Evolutionary conservation across 2,888 invertebrate species (phyloP), one percentile per base, ranked within the genome.

Genomic region (Lacanobia oleracea): DNA sequence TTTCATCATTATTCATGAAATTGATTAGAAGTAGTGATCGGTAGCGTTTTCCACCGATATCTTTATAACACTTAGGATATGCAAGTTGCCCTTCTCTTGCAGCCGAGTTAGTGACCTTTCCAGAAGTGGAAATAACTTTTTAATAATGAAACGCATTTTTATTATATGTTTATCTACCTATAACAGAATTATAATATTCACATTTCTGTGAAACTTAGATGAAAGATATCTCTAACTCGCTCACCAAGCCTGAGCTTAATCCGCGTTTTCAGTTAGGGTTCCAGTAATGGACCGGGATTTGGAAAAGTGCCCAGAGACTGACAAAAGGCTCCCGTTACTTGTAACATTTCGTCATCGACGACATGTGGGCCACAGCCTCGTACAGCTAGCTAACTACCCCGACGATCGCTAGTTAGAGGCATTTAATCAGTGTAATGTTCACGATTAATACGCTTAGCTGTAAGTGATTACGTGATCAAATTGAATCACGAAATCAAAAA

Each of bases 301-400:
- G 72, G 56, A 72, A 74, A 33, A n/a, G n/a, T 72, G 75, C 65
- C 74, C 75, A 72, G 23, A 57, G 23, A 23, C 40, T 50, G 12
- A 33, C 48, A 63, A 63, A 50, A 72, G 27, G 8, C 48, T 63
- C 21, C 21, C 40, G 21, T 63, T 48, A 74, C 40, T 40, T n/a
- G 62, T 43, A 50, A 43, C 21, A 50, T 74, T 74, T 43, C 12
- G 6, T 74, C 72, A 43, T 56, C 43, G 48, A 56, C 12, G 27
- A 40, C 18, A 27, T 73, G 12, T 33, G n/a, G 48, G 21, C 10
- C 21, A 48, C 48, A 53, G 37, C 12, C 40, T 18, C 12, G 18
- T 16, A 27, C 63, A 56, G 14, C 40, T 59, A 40, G 21, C 18
- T 71, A 53, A 71, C 10, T n/a, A 37, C 33, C 43, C 5, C 14